Percentiles rank a stretch among this genome's conserved stretches.
These are phyloP conservation scores for Nasonia vitripennis DNA, from an alignment of 1,140 invertebrate species.

Conservation along the genomic window DNA sequence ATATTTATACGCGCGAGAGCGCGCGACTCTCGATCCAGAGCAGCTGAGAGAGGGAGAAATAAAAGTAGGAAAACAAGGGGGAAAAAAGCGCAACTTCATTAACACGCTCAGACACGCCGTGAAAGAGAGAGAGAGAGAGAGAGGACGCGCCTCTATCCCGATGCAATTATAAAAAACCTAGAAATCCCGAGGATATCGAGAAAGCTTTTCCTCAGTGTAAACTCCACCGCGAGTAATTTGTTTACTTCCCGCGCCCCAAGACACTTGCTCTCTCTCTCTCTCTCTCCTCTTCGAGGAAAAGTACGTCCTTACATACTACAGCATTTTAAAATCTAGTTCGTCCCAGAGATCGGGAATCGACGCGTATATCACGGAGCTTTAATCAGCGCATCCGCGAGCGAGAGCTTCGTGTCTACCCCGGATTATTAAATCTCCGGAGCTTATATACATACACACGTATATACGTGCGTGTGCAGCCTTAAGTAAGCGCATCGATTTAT, in stretches of 20 bases:
- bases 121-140: no score
- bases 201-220: background rate
- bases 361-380: background rate
- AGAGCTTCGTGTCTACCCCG: background rate
- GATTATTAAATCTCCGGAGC: background rate
- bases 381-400: background rate
- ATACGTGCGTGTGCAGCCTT: no score
- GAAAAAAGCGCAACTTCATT: slow-evolving; percentile 4
- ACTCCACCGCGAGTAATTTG: background rate
- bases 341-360: background rate
- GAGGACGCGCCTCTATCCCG: background rate
- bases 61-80: no score
- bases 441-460: no score
- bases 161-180: background rate
- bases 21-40: no score
- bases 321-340: background rate
- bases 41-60: no score
- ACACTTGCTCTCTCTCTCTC: background rate
- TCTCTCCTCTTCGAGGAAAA: background rate
- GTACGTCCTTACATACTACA: background rate
- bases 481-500: background rate
- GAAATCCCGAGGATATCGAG: background rate
- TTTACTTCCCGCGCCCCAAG: background rate
- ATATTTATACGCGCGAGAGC: no score
- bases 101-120: background rate